Evolutionary conservation across 2,888 invertebrate genomes (phyloP).

Genomic region (Lochmaea capreae): DNA sequence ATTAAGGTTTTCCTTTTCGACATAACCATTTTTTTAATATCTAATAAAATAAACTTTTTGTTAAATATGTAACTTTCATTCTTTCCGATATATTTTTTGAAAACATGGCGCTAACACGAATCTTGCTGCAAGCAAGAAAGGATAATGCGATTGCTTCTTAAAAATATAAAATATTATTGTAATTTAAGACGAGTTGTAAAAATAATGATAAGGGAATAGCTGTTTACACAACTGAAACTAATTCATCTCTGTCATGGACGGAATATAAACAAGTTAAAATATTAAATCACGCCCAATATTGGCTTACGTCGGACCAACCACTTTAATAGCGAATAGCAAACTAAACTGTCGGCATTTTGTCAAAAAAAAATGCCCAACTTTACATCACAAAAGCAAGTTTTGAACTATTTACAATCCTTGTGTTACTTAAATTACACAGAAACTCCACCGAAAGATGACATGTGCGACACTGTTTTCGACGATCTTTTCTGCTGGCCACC

Average conservation of each 20-base stretch:
- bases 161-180: constrained; percentile 38
- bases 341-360: not conserved
- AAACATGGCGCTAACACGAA: not conserved
- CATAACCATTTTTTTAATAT: too few species aligned
- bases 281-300: constrained; percentile 50
- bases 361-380: constrained; percentile 23
- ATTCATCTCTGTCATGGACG: constrained; percentile 52
- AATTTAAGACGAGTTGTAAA: constrained; percentile 33
- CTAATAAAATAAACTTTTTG: too few species aligned
- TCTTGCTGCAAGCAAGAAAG: constrained; percentile 15
- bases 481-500: constrained; percentile 69
- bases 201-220: constrained; percentile 37
- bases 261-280: constrained; percentile 48
- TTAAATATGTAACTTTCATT: not conserved
- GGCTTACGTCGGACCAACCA: constrained; percentile 34
- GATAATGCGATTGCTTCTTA: constrained; percentile 28
- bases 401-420: constrained; percentile 8
- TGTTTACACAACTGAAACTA: constrained; percentile 36
- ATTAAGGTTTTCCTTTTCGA: too few species aligned
- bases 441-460: constrained; percentile 7
- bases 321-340: not conserved
- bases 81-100: not conserved
- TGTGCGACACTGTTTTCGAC: constrained; percentile 68
- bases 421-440: constrained; percentile 13
- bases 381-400: constrained; percentile 3